Conservation (phyloP, 1,140 invertebrate species). For the Rhynchophorus ferrugineus region DNA sequence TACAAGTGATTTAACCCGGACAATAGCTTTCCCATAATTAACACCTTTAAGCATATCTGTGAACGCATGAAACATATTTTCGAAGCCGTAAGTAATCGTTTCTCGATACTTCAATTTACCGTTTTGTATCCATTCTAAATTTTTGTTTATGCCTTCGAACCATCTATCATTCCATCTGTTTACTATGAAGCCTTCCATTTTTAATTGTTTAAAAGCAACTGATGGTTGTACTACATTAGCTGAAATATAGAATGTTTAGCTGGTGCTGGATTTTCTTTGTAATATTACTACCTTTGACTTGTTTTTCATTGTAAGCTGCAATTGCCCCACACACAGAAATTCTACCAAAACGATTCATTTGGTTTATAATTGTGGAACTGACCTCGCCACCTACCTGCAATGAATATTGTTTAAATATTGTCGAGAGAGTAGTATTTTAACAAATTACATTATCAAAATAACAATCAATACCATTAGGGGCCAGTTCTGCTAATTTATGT, state of each 20-base stretch:
- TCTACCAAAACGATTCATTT: constrained; percentile 56
- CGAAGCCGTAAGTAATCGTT: constrained; percentile 58
- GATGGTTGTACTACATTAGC: constrained; percentile 13
- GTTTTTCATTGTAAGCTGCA: constrained; percentile 36
- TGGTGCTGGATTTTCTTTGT: constrained; percentile 34
- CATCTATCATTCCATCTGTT: constrained; percentile 49
- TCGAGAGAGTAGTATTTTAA: neutral
- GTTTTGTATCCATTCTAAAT: constrained; percentile 45
- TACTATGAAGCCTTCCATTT: constrained; percentile 58
- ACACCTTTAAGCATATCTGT: constrained; percentile 52
- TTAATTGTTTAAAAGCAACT: constrained; percentile 45
- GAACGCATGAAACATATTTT: constrained; percentile 60
- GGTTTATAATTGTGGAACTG: constrained; percentile 49
- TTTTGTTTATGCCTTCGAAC: constrained; percentile 51
- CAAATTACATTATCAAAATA: constrained; percentile 64
- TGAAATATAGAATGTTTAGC: constrained; percentile 31
- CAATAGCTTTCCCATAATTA: constrained; percentile 58
- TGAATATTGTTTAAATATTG: neutral
- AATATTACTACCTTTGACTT: constrained; percentile 41
- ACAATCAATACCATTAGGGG: constrained; percentile 61
- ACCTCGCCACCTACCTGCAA: constrained; percentile 57
- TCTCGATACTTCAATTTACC: constrained; percentile 59
- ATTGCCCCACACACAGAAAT: constrained; percentile 59
- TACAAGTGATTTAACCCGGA: constrained; percentile 45
- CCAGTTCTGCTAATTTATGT: constrained; percentile 49